Evolutionary conservation across 2,797 vertebrate genomes (phyloP), one percentile per base, ranked within the genome.

Genomic region (Hylomyscus alleni): DNA sequence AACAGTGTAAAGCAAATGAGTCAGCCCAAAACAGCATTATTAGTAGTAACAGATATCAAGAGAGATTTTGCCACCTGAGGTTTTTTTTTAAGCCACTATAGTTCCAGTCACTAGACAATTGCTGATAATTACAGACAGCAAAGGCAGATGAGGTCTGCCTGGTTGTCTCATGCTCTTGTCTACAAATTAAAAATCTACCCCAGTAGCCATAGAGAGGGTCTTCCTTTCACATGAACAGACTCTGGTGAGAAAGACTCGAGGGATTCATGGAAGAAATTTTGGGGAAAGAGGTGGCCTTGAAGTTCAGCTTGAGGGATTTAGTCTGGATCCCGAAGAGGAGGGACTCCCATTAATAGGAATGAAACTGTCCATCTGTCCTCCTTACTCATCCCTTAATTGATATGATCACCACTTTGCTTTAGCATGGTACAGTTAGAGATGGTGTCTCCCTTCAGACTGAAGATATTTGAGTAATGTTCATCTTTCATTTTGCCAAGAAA

Each of bases 11-110:
- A 98, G 97, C 96, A 95, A 96, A 50, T 52, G 69, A 54, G 83
- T 93, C 95, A 98, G 97, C 95, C 91, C 89, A 89, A 97, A 96
- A 94, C 44, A 90, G 50, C 96, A 92, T 95, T 95, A 96, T 95
- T 95, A 94, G 88, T 72, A 96, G 92, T 96, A 93, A 78, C 47
- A 87, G 58, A 95, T 89, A 82, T 89, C 60, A 58, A 95, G 87
- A 95, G 97, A 94, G 96, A 95, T 95, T 90, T 83, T 87, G 69
- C 90, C 89, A 92, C 75, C 93, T 78, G 84, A 44, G 34, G 83
- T 10, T 97, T 97, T 91, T 93, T 73, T 47, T 90, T 80, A 95
- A 88, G 75, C 78, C 58, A 87, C 82, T 86, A 44, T 56, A 91
- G 81, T 95, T 97, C 94, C 50, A 95, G 72, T 40, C 56, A 10